Conservation (phyloP, 2,888 invertebrate species). For the Agonopterix arenella region DNA sequence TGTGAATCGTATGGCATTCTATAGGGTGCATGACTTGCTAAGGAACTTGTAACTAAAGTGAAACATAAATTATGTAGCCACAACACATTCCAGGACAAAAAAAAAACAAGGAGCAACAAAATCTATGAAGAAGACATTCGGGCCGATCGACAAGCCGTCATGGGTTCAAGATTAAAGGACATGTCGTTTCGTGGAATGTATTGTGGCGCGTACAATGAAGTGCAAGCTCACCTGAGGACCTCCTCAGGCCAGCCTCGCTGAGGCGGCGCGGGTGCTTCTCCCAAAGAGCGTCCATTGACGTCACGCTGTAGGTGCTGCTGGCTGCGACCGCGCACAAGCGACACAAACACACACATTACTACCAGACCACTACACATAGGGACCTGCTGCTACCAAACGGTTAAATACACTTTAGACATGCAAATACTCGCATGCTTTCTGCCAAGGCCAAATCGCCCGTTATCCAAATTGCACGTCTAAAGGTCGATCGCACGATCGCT, state of each 20-base stretch:
- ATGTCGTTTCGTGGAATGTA: conserved; percentile 15
- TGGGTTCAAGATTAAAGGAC: not conserved
- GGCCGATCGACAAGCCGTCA: not conserved
- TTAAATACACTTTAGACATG: not conserved
- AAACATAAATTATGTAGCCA: conserved; percentile 15
- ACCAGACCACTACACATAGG: conserved; percentile 5
- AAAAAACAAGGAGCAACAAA: not conserved
- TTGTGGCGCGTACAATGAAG: conserved; percentile 12
- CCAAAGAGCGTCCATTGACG: conserved; percentile 84
- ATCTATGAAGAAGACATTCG: not conserved
- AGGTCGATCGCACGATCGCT: too few relatives aligned
- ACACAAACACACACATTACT: conserved; percentile 48
- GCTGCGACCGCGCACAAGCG: conserved; percentile 68
- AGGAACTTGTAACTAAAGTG: conserved; percentile 12
- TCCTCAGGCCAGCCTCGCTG: conserved; percentile 85
- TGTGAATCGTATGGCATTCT: conserved; percentile 26
- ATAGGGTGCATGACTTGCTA: conserved; percentile 23
- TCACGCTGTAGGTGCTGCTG: conserved; percentile 77
- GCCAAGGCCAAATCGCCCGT: not conserved
- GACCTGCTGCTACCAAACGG: not conserved
- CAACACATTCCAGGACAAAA: conserved; percentile 10
- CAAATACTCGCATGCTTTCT: not conserved
- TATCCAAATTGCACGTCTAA: not conserved
- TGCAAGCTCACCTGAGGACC: conserved; percentile 82
- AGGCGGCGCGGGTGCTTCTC: conserved; percentile 84